Conservation (phyloP, 2,888 invertebrate genomes). For the Eumacrocentrus americanus region DNA sequence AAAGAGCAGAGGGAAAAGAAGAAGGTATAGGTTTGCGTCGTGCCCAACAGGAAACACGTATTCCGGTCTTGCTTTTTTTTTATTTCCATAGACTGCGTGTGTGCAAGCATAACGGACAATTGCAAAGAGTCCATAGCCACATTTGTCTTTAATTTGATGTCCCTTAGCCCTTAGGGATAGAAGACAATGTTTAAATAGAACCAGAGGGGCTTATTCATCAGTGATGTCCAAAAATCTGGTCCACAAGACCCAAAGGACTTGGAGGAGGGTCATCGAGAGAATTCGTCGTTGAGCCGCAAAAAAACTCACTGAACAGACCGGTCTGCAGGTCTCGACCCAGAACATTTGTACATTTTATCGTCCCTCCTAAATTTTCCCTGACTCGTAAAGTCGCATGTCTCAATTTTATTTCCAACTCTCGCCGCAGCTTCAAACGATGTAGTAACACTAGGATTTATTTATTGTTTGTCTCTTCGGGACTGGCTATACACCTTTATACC, state of each 20-base stretch:
- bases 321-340: neutral
- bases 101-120: neutral
- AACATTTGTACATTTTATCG: neutral
- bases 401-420: neutral
- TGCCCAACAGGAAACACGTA: slow-evolving; percentile 36
- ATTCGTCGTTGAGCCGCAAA: neutral
- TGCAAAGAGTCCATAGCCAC: neutral
- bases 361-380: neutral
- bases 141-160: too few relatives aligned
- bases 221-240: neutral
- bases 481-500: too few relatives aligned
- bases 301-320: neutral
- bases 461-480: neutral
- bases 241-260: neutral
- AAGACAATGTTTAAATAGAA: too few relatives aligned
- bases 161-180: too few relatives aligned
- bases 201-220: neutral
- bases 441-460: neutral
- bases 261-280: neutral
- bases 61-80: slow-evolving; percentile 39
- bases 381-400: neutral
- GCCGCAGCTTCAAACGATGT: too few relatives aligned
- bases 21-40: slow-evolving; percentile 3
- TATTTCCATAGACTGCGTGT: neutral
- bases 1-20: slow-evolving; percentile 10